Evolutionary conservation across 2,797 vertebrate genomes (phyloP), one percentile per base, ranked within the genome.

Genomic region (Xenentodon cancila): DNA sequence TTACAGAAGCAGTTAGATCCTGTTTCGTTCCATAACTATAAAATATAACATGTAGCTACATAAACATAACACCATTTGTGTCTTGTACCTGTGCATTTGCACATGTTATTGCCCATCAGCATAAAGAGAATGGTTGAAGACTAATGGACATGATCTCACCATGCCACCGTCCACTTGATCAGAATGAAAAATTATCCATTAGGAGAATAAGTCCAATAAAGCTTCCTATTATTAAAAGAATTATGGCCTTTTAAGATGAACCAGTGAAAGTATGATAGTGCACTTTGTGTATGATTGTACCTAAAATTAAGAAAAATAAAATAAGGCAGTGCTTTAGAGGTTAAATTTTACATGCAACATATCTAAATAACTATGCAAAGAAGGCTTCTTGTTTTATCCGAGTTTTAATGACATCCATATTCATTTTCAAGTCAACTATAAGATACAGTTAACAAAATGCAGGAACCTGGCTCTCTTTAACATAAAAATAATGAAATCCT

Each of bases 81-180:
- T 32, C 19, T 15, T 22, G 1, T 34, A 1, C 13, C 7, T 34
- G 13, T 57, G n/a, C 6, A 13, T 22, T 61, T 21, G 1, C 25
- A 34, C 27, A 59, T 30, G 21, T 22, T 20, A 46, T 18, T 52
- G n/a, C 19, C 19, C 32, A 53, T 22, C 15, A 19, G 7, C 16
- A 53, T 69, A 21, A 53, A 34, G 25, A 25, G 45, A 61, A 40
- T 1, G 17, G 1, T 18, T 21, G 20, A 53, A 58, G 49, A 68
- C 50, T 59, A 64, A 47, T 30, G 70, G 68, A 80, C 73, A 77
- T 79, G 71, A 81, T 82, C 59, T 81, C 86, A 82, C 55, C 63
- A 47, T 53, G 20, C 45, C 21, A 45, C 56, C 70, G 78, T 78
- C 55, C 42, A 64, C 59, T 54, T 59, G 43, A 49, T 73, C 66